Base-by-base conservation (phyloP, 2,797 vertebrate species). In the Chrosomus eos region DNA sequence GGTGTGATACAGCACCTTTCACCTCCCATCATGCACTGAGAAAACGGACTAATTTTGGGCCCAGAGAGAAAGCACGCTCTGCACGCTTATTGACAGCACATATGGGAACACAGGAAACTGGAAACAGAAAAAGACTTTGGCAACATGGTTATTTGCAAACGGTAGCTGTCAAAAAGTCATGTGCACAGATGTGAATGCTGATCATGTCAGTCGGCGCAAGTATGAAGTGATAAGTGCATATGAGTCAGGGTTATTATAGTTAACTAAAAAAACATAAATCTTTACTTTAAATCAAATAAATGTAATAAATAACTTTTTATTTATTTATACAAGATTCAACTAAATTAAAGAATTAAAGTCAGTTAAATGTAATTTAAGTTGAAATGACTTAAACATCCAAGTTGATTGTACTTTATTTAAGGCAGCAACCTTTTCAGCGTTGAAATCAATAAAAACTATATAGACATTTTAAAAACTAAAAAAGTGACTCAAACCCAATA, bases 1-100 rank as follows among this genome's bases (percentile, higher is more conserved):
- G 60, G 76, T 79, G 76, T 48, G 60, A 62, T 64, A 64, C 45
- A 55, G 33, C 33, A 81, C 79, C 79, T 71, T 38, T 81, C 79
- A 81, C 66, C 79, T 58, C 79, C 51, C 31, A 71, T 71, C 66
- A 71, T 55, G 33, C 45, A 19, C 64, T 38, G 78, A 80, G 64
- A 72, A 60, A 60, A 26, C 16, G 0, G n/a, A 43, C 55, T 77
- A 62, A 77, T 77, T 77, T 77, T 38, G 33, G 64, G 23, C 68
- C 53, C 18, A 58, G 55, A 26, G 53, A 51, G 28, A 82, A 62
- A 18, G n/a, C 53, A 18, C 9, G 40, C 70, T 9, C 38, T 6
- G 21, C 55, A 62, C 21, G 1, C 40, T 62, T 73, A 73, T 21
- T 74, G 55, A 33, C 70, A 64, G 70, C 40, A 64, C 70, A 64